A percentile compares a stretch with the other conserved stretches of the same genome.
Conservation (phyloP, 2,888 invertebrate species). For the Zonitis immaculata region DNA sequence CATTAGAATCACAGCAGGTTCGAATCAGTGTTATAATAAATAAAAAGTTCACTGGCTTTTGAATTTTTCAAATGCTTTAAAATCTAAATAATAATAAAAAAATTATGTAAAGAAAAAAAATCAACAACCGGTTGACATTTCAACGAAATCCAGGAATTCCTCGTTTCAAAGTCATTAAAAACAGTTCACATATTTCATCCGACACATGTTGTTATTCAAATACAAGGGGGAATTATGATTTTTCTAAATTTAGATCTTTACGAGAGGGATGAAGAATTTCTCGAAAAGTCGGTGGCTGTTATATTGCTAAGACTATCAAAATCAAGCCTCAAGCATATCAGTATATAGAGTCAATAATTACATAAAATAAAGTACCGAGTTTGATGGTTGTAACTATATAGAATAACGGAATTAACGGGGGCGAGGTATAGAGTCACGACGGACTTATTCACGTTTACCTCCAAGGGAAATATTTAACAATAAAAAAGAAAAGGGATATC, state of each 20-base stretch:
- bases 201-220: background rate
- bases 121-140: background rate
- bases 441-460: constrained; percentile 7
- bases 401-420: constrained; percentile 7
- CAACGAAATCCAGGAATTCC: background rate
- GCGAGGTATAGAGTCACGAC: constrained; percentile 3
- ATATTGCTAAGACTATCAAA: background rate
- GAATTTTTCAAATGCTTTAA: background rate
- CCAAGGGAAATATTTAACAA: background rate
- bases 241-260: background rate
- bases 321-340: background rate
- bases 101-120: background rate
- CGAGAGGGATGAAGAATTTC: background rate
- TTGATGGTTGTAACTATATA: background rate
- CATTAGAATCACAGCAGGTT: constrained; percentile 9
- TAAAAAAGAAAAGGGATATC: too few relatives aligned
- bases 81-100: too few relatives aligned
- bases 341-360: background rate
- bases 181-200: background rate
- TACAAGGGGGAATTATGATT: background rate
- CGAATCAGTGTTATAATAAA: background rate
- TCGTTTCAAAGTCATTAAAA: background rate
- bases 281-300: background rate
- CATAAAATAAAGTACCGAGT: background rate
- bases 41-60: background rate